phyloP scores from a whole-genome alignment of 2,888 invertebrate genomes.

The Mylabris sibirica region DNA sequence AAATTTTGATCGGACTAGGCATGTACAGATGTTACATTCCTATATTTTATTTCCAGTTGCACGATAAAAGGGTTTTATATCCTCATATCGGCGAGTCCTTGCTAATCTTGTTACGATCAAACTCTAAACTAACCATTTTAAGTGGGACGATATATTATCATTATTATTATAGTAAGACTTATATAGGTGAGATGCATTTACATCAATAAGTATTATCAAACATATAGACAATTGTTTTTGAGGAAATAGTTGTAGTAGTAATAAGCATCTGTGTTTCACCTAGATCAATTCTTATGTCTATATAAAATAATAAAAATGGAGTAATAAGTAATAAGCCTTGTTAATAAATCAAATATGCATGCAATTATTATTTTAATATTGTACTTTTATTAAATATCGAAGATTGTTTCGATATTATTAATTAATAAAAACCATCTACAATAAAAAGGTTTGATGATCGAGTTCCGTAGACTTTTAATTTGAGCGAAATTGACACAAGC shows the following conservation, averaged over 20 bases:
- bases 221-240: slow-evolving; percentile 27
- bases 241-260: neutral
- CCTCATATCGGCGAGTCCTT: slow-evolving; percentile 40
- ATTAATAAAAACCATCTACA: no score
- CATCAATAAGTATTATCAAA: slow-evolving; percentile 27
- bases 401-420: no score
- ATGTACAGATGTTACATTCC: slow-evolving; percentile 43
- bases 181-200: slow-evolving; percentile 29
- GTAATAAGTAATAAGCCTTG: neutral
- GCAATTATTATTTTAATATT: neutral
- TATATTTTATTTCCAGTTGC: slow-evolving; percentile 43
- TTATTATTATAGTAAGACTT: slow-evolving; percentile 34
- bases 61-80: slow-evolving; percentile 45
- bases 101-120: slow-evolving; percentile 44
- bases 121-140: slow-evolving; percentile 42
- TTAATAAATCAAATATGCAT: no score
- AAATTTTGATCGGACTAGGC: neutral
- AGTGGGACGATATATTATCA: slow-evolving; percentile 34
- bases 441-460: neutral
- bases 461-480: neutral
- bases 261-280: neutral
- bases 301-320: no score
- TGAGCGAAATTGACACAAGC: neutral
- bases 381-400: neutral
- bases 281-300: neutral